Conservation (phyloP, 1,140 invertebrate genomes). For the Anastrepha obliqua region DNA sequence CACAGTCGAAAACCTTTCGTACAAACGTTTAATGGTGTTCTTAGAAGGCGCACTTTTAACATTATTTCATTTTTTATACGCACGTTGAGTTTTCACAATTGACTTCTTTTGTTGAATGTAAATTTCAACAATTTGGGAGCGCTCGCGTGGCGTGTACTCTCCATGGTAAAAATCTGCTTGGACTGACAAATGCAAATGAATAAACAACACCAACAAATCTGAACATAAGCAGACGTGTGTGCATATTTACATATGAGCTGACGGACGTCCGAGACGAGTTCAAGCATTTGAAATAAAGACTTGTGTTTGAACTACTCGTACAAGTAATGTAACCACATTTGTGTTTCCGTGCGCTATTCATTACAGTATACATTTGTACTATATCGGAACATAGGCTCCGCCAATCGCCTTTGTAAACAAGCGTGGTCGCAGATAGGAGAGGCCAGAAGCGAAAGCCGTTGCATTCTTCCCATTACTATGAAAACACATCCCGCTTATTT, state of each 20-base stretch:
- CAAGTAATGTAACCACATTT: neutral
- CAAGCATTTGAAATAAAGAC: neutral
- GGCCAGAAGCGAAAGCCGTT: neutral
- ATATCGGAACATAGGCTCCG: neutral
- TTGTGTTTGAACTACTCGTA: neutral
- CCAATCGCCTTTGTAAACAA: too few species aligned
- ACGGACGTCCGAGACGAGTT: neutral
- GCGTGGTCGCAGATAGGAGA: too few species aligned
- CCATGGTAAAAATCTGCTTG: too few species aligned
- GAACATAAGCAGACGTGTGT: neutral
- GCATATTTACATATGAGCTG: neutral
- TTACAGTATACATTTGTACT: neutral
- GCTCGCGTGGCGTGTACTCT: too few species aligned
- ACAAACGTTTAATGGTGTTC: too few species aligned
- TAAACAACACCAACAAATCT: neutral
- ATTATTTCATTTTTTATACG: too few species aligned
- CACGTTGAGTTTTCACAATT: too few species aligned
- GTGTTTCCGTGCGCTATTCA: neutral
- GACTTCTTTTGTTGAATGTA: too few species aligned
- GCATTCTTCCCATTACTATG: neutral
- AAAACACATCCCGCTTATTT: neutral
- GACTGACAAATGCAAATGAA: conserved; percentile 25
- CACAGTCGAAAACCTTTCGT: too few species aligned
- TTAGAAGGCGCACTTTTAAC: too few species aligned
- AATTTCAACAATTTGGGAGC: too few species aligned